Percentiles rank a stretch among this genome's conserved stretches.
These are phyloP conservation scores for Lysandra coridon DNA, from an alignment of 2,888 invertebrate species.

Conservation along the genomic window DNA sequence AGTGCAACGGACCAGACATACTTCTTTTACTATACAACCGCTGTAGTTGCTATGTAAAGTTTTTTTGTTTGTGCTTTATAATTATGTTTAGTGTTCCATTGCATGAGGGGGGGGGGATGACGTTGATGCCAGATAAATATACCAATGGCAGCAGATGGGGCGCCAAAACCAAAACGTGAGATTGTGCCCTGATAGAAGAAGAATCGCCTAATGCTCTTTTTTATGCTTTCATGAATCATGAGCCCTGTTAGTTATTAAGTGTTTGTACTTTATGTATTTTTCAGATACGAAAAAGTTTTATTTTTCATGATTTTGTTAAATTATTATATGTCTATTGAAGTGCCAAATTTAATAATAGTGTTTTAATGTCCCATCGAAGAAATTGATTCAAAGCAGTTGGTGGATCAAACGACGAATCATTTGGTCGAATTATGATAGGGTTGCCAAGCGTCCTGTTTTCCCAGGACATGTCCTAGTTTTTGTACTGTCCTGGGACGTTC, in stretches of 20 bases:
- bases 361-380: too few relatives aligned
- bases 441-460: too few relatives aligned
- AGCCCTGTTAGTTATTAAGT: not conserved
- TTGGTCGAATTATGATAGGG: too few relatives aligned
- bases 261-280: not conserved
- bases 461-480: too few relatives aligned
- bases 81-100: too few relatives aligned
- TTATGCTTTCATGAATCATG: too few relatives aligned
- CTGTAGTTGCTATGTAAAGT: constrained; percentile 46
- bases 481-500: too few relatives aligned
- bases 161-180: not conserved
- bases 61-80: constrained; percentile 4
- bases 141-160: not conserved
- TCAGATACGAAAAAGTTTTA: not conserved
- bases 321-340: not conserved
- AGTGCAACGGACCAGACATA: constrained; percentile 56
- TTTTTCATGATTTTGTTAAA: not conserved
- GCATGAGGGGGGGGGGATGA: too few relatives aligned
- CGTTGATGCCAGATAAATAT: not conserved
- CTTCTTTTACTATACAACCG: constrained; percentile 68
- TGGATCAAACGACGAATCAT: too few relatives aligned
- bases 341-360: too few relatives aligned
- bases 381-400: too few relatives aligned
- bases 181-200: not conserved
- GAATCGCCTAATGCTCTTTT: too few relatives aligned